These are phyloP conservation scores for Climacteris rufus DNA, from an alignment of 2,113 vertebrate genomes.

Conservation along the genomic window DNA sequence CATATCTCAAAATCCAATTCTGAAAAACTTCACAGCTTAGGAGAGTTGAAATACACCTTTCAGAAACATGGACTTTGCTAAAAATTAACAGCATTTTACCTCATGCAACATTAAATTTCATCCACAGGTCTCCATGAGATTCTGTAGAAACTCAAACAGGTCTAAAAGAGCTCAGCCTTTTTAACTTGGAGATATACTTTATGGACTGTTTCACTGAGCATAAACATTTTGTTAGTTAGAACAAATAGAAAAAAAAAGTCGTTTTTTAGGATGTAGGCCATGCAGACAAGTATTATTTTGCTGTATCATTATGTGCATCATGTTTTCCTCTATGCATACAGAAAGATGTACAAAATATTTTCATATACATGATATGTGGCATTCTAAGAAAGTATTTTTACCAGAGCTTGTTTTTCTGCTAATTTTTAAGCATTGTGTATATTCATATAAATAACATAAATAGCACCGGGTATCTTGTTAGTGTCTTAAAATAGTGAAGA, in stretches of 20 bases:
- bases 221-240: neutral
- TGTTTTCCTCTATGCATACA: neutral
- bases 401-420: neutral
- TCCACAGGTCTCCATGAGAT: neutral
- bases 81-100: neutral
- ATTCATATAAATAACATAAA: neutral
- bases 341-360: neutral
- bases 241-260: neutral
- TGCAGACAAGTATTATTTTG: neutral
- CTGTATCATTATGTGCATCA: neutral
- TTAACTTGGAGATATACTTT: neutral
- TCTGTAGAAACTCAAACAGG: neutral
- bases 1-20: neutral
- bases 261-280: neutral
- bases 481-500: neutral
- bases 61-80: neutral
- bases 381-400: neutral
- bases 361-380: neutral
- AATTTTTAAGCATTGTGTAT: neutral
- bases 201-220: neutral
- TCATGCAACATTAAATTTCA: neutral
- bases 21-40: neutral
- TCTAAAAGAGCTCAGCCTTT: neutral
- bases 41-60: neutral
- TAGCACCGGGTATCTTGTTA: neutral